Base-by-base conservation (phyloP, 1,140 invertebrate genomes). In the Chlorops oryzae region DNA sequence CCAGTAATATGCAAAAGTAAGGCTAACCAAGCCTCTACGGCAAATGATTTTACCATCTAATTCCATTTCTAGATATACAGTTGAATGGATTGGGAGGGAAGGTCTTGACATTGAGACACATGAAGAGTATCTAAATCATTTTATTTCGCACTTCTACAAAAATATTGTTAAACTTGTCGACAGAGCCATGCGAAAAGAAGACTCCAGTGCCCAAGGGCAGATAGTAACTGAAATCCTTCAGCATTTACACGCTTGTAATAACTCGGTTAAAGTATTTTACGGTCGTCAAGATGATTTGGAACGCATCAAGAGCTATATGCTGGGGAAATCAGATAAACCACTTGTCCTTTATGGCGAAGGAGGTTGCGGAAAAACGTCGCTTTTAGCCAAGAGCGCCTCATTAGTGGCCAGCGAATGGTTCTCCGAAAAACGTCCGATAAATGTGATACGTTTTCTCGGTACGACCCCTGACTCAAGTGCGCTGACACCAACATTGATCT, bases 401-500 rank as follows among this genome's bases (percentile, higher is more conserved):
- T 79, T 90, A 72, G 81, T 79, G 0, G 81, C 85, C 10, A 78
- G 74, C 18, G 77, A 77, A 24, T 92, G 90, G 90, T 84, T 92
- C 45, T 65, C 75, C 28, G 80, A 79, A 12, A 81, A 80, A 3
- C 83, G 85, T 56, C 91, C 94, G 3, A 83, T 96, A 3, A 86
- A 91, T 64, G 82, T 97, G 49, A 83, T 98, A 22, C 77, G 95
- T 56, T 98, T 97, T 72, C 79, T 98, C 10, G 96, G 96, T 13
- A 99, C 96, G 6, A 97, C 94, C 7, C 95, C 96, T 10, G 94
- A 98, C 64, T 95, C 90, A 52, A 96, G 91, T 53, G 91, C 92
- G 34, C 79, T 98, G 23, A 91, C 92, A 3, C 94, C 95, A 0
- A 89, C 96, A 3, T 77, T 98, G 9, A 93, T 93, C 49, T 96